A percentile compares a stretch with the other conserved stretches of the same genome.
Evolutionary conservation across 2,797 vertebrate genomes (phyloP).

Genomic region (Denticeps clupeoides): DNA sequence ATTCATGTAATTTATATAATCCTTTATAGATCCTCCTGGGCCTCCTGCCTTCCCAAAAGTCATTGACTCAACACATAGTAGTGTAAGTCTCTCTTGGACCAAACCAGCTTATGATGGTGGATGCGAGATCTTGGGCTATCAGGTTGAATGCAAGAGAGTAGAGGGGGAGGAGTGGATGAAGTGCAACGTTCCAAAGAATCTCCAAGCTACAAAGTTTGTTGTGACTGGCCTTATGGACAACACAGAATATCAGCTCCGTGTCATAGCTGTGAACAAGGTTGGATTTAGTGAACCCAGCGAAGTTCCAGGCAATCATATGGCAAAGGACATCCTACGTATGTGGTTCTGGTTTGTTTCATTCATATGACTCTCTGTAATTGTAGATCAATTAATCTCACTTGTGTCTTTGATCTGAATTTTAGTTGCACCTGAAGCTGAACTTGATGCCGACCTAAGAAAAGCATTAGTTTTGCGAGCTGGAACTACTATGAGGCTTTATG

Average conservation of each 20-base stretch:
- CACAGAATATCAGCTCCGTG: constrained; percentile 87
- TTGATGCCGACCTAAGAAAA: constrained; percentile 91
- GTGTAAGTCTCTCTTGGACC: constrained; percentile 87
- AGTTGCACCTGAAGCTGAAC: constrained; percentile 93
- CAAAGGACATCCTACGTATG: constrained; percentile 93
- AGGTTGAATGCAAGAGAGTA: constrained; percentile 82
- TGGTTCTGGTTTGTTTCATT: constrained; percentile 20
- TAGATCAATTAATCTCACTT: background rate
- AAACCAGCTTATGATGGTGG: constrained; percentile 96
- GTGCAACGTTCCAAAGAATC: constrained; percentile 89
- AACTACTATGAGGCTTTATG: constrained; percentile 92
- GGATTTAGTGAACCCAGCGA: constrained; percentile 94
- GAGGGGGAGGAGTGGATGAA: constrained; percentile 81
- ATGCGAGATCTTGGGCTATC: constrained; percentile 91
- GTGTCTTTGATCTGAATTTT: background rate
- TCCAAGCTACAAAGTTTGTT: constrained; percentile 77
- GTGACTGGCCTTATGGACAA: constrained; percentile 76
- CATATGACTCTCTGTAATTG: background rate
- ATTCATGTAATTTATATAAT: background rate
- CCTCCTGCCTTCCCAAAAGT: constrained; percentile 95
- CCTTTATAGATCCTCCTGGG: constrained; percentile 81
- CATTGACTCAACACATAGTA: constrained; percentile 80
- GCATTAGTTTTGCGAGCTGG: constrained; percentile 84
- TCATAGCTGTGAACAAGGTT: constrained; percentile 87
- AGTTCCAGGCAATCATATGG: constrained; percentile 81